These are phyloP conservation scores for Actenoides lindsayi DNA, from an alignment of 2,113 vertebrate genomes.

Conservation along the genomic window DNA sequence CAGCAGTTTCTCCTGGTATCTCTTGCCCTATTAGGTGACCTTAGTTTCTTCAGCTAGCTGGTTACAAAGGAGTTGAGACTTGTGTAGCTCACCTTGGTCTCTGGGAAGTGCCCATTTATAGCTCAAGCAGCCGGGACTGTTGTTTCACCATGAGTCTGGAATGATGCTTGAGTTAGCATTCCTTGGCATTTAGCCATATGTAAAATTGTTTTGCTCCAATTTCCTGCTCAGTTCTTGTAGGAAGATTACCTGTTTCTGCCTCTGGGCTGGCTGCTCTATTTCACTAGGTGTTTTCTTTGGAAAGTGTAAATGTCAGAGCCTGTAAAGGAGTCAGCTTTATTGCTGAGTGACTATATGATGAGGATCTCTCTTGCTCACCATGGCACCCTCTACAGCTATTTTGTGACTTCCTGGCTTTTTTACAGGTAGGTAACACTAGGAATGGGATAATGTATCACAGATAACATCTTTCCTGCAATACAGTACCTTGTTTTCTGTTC, in stretches of 20 bases:
- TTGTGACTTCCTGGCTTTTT: background rate
- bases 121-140: background rate
- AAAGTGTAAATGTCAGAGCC: background rate
- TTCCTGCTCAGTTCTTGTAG: background rate
- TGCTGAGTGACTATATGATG: background rate
- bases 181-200: background rate
- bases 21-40: background rate
- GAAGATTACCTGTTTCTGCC: background rate
- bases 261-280: background rate
- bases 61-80: background rate
- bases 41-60: background rate
- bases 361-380: background rate
- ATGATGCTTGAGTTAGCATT: background rate
- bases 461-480: background rate
- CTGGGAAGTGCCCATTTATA: background rate
- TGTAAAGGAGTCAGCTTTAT: background rate
- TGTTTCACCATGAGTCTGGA: background rate
- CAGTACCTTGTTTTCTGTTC: background rate
- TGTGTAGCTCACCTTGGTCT: background rate
- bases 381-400: background rate
- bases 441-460: background rate
- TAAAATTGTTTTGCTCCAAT: background rate
- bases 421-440: background rate
- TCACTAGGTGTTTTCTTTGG: background rate
- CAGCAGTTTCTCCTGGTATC: background rate